Evolutionary conservation across 2,888 invertebrate species (phyloP), one percentile per base, ranked within the genome.

Genomic region (Drosophila recens): DNA sequence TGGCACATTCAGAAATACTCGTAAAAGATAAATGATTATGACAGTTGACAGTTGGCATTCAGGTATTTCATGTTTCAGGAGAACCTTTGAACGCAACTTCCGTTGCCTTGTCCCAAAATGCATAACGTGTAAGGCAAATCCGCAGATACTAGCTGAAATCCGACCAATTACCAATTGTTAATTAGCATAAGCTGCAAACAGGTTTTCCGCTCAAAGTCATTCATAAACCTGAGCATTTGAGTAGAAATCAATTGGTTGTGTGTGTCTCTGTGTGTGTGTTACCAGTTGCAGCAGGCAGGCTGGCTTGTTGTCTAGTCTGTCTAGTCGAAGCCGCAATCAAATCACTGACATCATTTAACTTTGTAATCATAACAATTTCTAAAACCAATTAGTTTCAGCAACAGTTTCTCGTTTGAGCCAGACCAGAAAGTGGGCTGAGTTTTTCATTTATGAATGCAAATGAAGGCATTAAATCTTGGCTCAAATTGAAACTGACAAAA

Each of bases 321-420:
- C 65, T 43, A 73, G 67, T 8, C 30, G 8, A 30, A 62, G 30
- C 66, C 36, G 80, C 86, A 73, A 86, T 87, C 86, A 78, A 86
- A 77, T 68, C 86, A 77, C 81, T 67, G 87, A 84, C 84, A 84
- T 72, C 89, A 83, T 87, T 84, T 89, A 87, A 84, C 79, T 84
- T 81, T 81, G 87, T 87, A 87, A 89, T 87, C 85, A 89, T 82
- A 89, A 89, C 85, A 89, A 89, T 87, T 89, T 84, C 87, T 70
- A 79, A 87, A 85, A 79, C 79, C 89, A 87, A 89, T 85, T 85
- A 81, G 87, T 76, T 75, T 62, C 20, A 51, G 65, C 64, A 62
- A 43, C 64, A 62, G 59, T 65, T 67, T 78, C 74, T 67, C 51
- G 68, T 78, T 68, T 61, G 36, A 30, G 36, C 43, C 48, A 40